A percentile compares a stretch with the other conserved stretches of the same genome.
phyloP scores from a whole-genome alignment of 1,140 invertebrate species.

The Sitodiplosis mosellana region DNA sequence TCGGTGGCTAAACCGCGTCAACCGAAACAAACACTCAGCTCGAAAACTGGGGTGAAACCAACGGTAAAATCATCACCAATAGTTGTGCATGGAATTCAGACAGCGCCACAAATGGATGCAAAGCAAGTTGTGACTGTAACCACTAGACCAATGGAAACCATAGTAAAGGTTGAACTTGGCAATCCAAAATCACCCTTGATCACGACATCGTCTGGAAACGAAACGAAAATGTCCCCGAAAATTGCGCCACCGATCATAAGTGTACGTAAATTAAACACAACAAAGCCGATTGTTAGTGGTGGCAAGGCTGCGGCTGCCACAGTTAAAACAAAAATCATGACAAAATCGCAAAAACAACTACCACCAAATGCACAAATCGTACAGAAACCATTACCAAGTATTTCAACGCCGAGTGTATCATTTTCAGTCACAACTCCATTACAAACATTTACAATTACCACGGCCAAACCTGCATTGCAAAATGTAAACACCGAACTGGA shows the following conservation, averaged over 20 bases:
- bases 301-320: conserved; percentile 2
- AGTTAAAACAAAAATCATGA: conserved; percentile 10
- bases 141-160: neutral
- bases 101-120: neutral
- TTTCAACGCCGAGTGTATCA: neutral
- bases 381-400: neutral
- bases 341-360: conserved; percentile 18
- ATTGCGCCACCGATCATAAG: conserved; percentile 5
- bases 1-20: conserved; percentile 15
- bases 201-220: conserved; percentile 1
- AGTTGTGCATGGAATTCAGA: conserved; percentile 1
- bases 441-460: conserved; percentile 23
- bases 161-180: neutral
- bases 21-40: conserved; percentile 6
- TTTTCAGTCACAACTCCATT: conserved; percentile 17
- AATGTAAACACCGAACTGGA: neutral
- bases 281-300: conserved; percentile 7
- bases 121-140: neutral
- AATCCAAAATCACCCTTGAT: conserved; percentile 1
- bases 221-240: neutral
- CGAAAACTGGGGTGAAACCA: neutral
- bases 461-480: conserved; percentile 11
- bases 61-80: conserved; percentile 2
- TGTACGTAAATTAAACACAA: conserved; percentile 1
- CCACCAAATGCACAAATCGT: conserved; percentile 9